Conservation (phyloP, 2,113 vertebrate genomes). For the Morone chrysops region DNA sequence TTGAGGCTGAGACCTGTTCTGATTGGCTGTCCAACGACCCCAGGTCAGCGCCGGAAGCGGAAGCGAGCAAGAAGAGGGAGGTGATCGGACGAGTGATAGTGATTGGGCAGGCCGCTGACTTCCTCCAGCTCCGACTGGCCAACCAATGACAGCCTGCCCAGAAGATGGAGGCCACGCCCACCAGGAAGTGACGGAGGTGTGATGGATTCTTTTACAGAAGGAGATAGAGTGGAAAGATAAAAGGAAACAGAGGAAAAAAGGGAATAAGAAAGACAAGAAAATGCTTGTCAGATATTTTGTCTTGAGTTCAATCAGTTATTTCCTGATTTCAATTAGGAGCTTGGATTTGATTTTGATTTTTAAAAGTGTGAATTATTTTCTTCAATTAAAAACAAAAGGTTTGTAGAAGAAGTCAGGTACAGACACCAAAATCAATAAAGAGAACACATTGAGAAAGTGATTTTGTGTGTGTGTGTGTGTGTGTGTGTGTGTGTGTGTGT, state of each 20-base stretch:
- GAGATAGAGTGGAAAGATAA: neutral
- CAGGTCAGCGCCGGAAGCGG: constrained; percentile 84
- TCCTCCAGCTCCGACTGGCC: constrained; percentile 89
- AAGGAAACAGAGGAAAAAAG: neutral
- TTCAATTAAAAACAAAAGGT: neutral
- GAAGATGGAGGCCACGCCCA: constrained; percentile 88
- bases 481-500: constrained; percentile 24
- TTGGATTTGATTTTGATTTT: too few species aligned
- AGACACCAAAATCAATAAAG: too few species aligned
- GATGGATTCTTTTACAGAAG: neutral
- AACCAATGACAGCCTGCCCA: constrained; percentile 90
- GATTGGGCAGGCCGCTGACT: constrained; percentile 91
- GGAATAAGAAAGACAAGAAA: neutral
- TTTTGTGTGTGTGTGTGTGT: constrained; percentile 9
- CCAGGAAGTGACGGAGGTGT: constrained; percentile 53
- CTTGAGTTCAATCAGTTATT: neutral
- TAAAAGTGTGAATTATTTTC: too few species aligned
- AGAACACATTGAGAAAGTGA: too few species aligned
- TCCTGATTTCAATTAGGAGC: neutral
- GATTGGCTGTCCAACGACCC: neutral
- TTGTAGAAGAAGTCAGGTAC: neutral
- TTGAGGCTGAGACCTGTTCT: neutral
- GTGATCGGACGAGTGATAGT: constrained; percentile 93
- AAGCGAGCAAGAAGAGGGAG: constrained; percentile 92
- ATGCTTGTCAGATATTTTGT: neutral